phyloP scores from a whole-genome alignment of 2,113 vertebrate genomes.

The Elaphurus davidianus region DNA sequence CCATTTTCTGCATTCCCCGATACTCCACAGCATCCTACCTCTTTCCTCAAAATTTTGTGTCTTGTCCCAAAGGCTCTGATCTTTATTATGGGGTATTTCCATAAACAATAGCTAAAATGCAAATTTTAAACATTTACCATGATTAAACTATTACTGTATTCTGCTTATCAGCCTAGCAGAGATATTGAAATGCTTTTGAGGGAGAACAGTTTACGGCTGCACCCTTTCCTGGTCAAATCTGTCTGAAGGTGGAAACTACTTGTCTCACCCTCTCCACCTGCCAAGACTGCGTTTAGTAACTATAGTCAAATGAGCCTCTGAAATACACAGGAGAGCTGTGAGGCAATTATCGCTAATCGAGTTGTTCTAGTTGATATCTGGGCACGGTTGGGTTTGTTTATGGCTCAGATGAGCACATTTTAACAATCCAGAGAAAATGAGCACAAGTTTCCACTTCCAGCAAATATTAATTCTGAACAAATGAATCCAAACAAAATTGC shows the following conservation, averaged over 20 bases:
- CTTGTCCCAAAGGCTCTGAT: background rate
- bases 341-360: background rate
- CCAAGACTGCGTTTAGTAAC: background rate
- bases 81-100: background rate
- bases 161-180: background rate
- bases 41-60: background rate
- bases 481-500: constrained; percentile 21
- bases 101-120: background rate
- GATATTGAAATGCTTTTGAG: background rate
- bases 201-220: rapidly evolving
- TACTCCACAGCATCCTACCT: background rate
- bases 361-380: constrained; percentile 6
- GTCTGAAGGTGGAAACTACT: background rate
- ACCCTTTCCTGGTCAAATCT: background rate
- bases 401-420: constrained; percentile 35
- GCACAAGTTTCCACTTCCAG: background rate
- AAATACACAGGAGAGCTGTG: background rate
- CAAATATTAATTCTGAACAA: constrained; percentile 51
- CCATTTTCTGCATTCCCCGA: background rate
- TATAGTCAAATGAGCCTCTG: background rate
- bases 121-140: background rate
- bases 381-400: background rate
- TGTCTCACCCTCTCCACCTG: background rate
- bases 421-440: constrained; percentile 50
- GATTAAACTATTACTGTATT: background rate